Evolutionary conservation across 2,888 invertebrate species (phyloP).

Genomic region (Auanema sp.): DNA sequence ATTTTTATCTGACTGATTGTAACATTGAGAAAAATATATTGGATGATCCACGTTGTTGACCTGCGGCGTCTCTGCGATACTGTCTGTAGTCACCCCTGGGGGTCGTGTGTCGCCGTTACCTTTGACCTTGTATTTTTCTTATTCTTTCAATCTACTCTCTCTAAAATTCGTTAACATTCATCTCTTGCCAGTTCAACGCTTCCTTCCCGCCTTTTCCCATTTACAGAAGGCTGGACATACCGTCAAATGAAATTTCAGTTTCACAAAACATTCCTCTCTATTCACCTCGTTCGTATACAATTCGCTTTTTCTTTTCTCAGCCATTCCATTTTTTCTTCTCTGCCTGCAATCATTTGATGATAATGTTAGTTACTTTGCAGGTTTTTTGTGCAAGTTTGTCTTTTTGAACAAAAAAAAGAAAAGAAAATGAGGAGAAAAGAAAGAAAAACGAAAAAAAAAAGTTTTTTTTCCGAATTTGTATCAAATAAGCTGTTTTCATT

Average conservation of each 20-base stretch:
- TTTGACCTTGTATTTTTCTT: no score
- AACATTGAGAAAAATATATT: no score
- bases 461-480: constrained; percentile 3
- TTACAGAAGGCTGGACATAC: neutral
- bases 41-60: no score
- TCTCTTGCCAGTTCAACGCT: no score
- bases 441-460: neutral
- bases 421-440: neutral
- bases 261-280: constrained; percentile 1
- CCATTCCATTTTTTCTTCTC: neutral
- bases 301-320: neutral
- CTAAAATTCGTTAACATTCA: no score
- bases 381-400: neutral
- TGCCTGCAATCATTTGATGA: neutral
- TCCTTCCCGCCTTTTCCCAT: neutral
- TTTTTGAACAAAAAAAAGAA: neutral
- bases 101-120: no score
- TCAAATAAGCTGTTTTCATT: neutral
- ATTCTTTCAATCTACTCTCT: no score
- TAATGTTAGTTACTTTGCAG: neutral
- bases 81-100: no score
- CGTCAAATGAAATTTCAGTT: constrained; percentile 4
- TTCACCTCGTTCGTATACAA: no score
- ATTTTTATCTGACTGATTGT: no score
- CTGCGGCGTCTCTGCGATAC: no score